A percentile compares a stretch with the other conserved stretches of the same genome.
Conservation (phyloP, 2,113 vertebrate genomes). For the Calidris pygmaea region DNA sequence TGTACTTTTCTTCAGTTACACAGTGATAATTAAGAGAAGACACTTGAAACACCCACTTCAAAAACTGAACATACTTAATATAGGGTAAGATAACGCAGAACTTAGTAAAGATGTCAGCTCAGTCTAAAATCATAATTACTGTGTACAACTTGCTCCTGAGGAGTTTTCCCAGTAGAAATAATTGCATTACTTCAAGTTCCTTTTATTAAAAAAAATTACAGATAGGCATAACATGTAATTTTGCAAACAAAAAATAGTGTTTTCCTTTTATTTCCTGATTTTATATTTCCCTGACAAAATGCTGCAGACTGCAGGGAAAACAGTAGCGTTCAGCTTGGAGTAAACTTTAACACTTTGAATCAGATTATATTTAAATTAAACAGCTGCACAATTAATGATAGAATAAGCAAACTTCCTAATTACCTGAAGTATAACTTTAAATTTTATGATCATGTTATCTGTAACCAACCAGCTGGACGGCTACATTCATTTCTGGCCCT, state of each 20-base stretch:
- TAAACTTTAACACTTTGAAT: slow-evolving; percentile 52
- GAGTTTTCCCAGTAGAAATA: slow-evolving; percentile 64
- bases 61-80: slow-evolving; percentile 67
- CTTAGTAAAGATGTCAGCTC: slow-evolving; percentile 67
- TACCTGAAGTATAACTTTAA: slow-evolving; percentile 55
- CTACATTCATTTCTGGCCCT: not conserved
- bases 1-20: slow-evolving; percentile 57
- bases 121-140: slow-evolving; percentile 75
- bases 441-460: slow-evolving; percentile 44
- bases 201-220: slow-evolving; percentile 65
- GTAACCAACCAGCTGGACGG: slow-evolving; percentile 48
- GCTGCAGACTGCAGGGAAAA: slow-evolving; percentile 55
- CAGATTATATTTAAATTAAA: slow-evolving; percentile 67
- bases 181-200: slow-evolving; percentile 63
- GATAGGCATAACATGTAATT: slow-evolving; percentile 68
- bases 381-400: slow-evolving; percentile 63
- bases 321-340: slow-evolving; percentile 1
- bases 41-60: slow-evolving; percentile 75
- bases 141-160: slow-evolving; percentile 57
- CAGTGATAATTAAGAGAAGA: slow-evolving; percentile 73
- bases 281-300: slow-evolving; percentile 56
- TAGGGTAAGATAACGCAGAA: slow-evolving; percentile 67
- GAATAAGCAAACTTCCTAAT: slow-evolving; percentile 55
- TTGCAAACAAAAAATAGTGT: slow-evolving; percentile 61
- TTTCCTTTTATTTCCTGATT: slow-evolving; percentile 64